Base-by-base conservation (phyloP, 2,113 vertebrate genomes). In the Colinus virginianus region DNA sequence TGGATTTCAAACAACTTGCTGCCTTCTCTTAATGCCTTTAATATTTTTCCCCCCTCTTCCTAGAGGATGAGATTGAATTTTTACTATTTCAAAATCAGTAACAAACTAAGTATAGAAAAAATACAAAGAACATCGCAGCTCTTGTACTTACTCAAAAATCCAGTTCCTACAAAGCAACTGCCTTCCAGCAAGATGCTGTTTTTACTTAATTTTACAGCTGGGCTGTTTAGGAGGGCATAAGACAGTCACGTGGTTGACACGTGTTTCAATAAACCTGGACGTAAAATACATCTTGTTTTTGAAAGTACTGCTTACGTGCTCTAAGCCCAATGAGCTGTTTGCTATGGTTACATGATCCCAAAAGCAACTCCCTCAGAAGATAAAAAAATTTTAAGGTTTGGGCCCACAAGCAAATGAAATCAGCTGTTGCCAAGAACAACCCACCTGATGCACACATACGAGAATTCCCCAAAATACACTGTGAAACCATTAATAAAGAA, bases 61-160 rank as follows among this genome's bases (percentile, higher is more conserved):
- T 76, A 42, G 11, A 82, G 61, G 28, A 46, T 30, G 5, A 5
- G 13, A 59, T 63, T 38, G 30, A 90, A 25, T 62, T 78, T 45
- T 58, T 70, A 77, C 20, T 38, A 48, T 20, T 87, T 94, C 43
- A 94, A 79, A 91, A 91, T 69, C 45, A 86, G 30, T 88, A 91
- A 84, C 6, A 43, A 77, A 78, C 19, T n/a, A 89, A 87, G 21
- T 23, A 79, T 48, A 94, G 62, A 75, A 43, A 91, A 78, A 88
- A 66, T 43, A 56, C 25, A 59, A 45, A 66, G 66, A 68, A 77
- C 61, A 85, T 36, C 94, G 95, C 84, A 68, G 46, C 32, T 84
- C 79, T 74, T 90, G 30, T 59, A 93, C 32, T 86, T 78, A 59
- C 3, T 69, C 49, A 72, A 96, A 96, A 90, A 77, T 40, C 38